Evolutionary conservation across 2,113 vertebrate genomes (phyloP).

Genomic region (Chamaetylas fuelleborni): DNA sequence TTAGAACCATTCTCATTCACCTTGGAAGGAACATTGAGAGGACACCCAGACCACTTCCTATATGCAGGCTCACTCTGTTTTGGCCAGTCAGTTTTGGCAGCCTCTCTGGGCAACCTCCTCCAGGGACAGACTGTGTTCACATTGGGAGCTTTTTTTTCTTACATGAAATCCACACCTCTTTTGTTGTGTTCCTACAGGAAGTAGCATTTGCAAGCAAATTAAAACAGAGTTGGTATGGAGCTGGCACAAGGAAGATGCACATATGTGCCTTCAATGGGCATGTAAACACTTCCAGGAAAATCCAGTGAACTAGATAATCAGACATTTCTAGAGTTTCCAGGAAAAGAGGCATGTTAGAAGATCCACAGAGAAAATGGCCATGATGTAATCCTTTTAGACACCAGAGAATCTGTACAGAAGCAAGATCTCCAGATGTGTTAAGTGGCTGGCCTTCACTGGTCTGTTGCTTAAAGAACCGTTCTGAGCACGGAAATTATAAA

Average conservation of each 20-base stretch:
- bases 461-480: not conserved
- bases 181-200: not conserved
- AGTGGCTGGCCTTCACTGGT: not conserved
- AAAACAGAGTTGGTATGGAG: not conserved
- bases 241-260: not conserved
- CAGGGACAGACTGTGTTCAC: not conserved
- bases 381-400: not conserved
- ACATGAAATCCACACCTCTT: not conserved
- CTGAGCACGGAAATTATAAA: rapidly evolving
- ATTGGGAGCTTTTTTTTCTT: not conserved
- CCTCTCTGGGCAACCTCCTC: not conserved
- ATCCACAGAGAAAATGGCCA: not conserved
- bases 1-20: not conserved
- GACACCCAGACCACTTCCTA: not conserved
- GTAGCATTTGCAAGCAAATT: not conserved
- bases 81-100: not conserved
- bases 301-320: not conserved
- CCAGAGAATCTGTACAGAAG: not conserved
- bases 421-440: not conserved
- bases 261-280: rapidly evolving
- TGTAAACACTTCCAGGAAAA: not conserved
- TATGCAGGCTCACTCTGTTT: not conserved
- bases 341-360: not conserved
- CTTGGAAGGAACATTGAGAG: not conserved
- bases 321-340: not conserved